Percentiles rank a stretch among this genome's conserved stretches.
Conservation (phyloP, 1,140 invertebrate species). For the Linepithema humile region DNA sequence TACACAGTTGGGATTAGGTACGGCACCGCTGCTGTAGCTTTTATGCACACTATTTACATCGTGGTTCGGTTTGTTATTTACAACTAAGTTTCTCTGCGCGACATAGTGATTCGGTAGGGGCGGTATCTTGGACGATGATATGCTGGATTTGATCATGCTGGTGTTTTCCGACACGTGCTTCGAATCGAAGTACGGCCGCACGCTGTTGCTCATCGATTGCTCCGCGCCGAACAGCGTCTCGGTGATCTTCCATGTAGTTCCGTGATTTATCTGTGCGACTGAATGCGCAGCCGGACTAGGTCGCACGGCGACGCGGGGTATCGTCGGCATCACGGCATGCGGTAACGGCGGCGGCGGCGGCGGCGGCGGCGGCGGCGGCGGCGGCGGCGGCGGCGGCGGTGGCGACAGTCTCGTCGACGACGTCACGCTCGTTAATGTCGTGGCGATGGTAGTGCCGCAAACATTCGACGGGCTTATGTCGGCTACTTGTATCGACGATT, state of each 20-base stretch:
- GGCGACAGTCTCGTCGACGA: conserved; percentile 60
- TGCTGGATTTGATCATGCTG: conserved; percentile 82
- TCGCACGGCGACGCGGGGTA: conserved; percentile 80
- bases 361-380: conserved; percentile 28
- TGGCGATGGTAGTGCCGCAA: neutral
- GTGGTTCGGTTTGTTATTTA: conserved; percentile 72
- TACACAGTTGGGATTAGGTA: conserved; percentile 56
- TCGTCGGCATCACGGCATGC: conserved; percentile 72
- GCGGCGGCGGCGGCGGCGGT: conserved; percentile 44
- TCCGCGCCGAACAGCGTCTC: conserved; percentile 77
- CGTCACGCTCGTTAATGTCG: conserved; percentile 42
- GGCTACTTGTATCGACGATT: conserved; percentile 66
- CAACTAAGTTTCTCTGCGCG: conserved; percentile 72
- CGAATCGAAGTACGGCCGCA: conserved; percentile 80
- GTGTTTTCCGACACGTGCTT: conserved; percentile 82
- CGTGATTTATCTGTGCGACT: conserved; percentile 58
- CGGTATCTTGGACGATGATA: conserved; percentile 79
- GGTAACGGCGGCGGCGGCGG: neutral
- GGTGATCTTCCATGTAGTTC: conserved; percentile 75
- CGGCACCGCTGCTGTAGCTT: conserved; percentile 68
- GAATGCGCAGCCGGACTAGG: conserved; percentile 77
- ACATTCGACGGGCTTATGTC: conserved; percentile 68
- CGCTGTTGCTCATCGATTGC: conserved; percentile 76
- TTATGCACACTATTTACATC: conserved; percentile 75
- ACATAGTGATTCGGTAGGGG: conserved; percentile 79